Conservation (phyloP, 2,113 vertebrate species). For the Halichoeres trimaculatus region DNA sequence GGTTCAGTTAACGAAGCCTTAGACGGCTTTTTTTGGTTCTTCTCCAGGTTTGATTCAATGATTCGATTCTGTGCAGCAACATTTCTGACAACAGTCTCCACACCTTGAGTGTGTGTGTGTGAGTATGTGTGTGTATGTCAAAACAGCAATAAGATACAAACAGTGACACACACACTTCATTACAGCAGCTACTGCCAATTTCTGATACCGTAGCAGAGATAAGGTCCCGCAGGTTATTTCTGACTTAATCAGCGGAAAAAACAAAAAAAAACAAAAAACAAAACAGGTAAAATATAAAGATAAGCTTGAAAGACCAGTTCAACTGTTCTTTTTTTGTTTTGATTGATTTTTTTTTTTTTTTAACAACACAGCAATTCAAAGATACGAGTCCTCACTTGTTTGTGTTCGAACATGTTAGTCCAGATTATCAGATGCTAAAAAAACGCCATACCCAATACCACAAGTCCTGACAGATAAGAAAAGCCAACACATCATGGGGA, state of each 20-base stretch:
- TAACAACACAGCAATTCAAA: too few species aligned
- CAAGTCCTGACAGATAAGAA: too few species aligned
- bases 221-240: slow-evolving; percentile 54
- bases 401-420: too few species aligned
- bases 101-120: neutral
- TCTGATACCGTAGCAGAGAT: slow-evolving; percentile 2
- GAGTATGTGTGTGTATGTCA: neutral
- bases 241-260: neutral
- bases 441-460: too few species aligned
- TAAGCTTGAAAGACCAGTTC: too few species aligned
- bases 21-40: slow-evolving; percentile 19
- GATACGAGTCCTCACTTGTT: too few species aligned
- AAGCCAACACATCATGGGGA: too few species aligned
- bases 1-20: slow-evolving; percentile 10
- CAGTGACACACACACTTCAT: slow-evolving; percentile 21
- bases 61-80: neutral
- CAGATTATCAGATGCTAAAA: too few species aligned
- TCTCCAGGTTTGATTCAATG: neutral
- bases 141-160: slow-evolving; percentile 13
- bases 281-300: neutral
- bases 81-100: neutral
- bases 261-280: neutral
- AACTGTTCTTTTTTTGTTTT: too few species aligned
- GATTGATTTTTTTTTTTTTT: too few species aligned
- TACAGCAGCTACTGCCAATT: neutral